Evolutionary conservation across 2,113 vertebrate genomes (phyloP).

Genomic region (Oncorhynchus gorbuscha): DNA sequence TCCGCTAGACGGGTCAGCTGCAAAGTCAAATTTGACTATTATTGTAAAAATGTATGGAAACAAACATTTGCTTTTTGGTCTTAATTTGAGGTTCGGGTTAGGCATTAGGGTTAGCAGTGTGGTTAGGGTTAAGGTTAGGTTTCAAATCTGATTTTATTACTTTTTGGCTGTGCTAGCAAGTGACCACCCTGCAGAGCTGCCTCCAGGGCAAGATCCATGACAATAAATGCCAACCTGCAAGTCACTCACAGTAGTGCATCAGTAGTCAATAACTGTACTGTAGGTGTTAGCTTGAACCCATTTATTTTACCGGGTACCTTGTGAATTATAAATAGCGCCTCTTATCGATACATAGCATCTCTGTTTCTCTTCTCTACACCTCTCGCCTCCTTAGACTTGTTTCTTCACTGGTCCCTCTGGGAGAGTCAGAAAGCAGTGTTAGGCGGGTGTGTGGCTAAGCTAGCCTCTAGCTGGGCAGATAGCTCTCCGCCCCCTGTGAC

Average conservation of each 20-base stretch:
- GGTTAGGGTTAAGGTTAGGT: too few species aligned
- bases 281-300: background rate
- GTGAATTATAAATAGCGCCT: background rate
- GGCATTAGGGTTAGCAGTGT: too few species aligned
- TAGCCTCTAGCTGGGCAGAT: background rate
- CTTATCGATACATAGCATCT: background rate
- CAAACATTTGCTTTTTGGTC: too few species aligned
- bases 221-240: background rate
- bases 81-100: too few species aligned
- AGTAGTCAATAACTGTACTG: background rate
- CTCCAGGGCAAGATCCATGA: background rate
- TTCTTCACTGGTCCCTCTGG: conserved; percentile 4
- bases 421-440: background rate
- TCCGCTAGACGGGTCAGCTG: too few species aligned
- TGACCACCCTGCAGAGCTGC: too few species aligned
- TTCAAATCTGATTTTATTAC: too few species aligned
- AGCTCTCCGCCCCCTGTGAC: conserved; percentile 3
- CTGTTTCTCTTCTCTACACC: background rate
- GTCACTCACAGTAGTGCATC: background rate
- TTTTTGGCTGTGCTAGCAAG: too few species aligned
- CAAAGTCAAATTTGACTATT: too few species aligned
- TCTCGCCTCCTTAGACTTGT: conserved; percentile 2
- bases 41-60: too few species aligned
- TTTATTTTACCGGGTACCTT: background rate
- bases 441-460: background rate